Percentiles rank a stretch among this genome's conserved stretches.
Conservation (phyloP, 2,797 vertebrate genomes). For the Lagodon rhomboides region DNA sequence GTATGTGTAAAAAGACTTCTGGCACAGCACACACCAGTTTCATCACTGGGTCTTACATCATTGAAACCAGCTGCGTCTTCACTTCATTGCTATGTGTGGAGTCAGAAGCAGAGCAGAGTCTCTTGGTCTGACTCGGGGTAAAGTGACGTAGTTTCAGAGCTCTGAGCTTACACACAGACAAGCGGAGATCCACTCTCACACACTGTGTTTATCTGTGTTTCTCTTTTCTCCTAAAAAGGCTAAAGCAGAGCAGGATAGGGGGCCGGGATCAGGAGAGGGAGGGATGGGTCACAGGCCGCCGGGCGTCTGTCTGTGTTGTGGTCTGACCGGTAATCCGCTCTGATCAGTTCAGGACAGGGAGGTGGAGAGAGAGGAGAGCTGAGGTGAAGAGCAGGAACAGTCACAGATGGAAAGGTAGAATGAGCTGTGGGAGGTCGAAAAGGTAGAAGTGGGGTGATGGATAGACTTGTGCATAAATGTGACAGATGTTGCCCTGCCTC, state of each 20-base stretch:
- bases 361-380: neutral
- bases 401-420: neutral
- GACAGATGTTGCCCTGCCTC: neutral
- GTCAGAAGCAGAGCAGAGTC: neutral
- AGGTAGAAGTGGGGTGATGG: neutral
- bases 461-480: neutral
- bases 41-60: slow-evolving; percentile 1
- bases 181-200: slow-evolving; percentile 5
- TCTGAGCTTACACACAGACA: slow-evolving; percentile 2
- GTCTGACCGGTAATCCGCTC: slow-evolving; percentile 50
- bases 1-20: neutral
- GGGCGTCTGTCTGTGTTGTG: slow-evolving; percentile 56
- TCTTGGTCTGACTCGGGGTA: neutral
- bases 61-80: slow-evolving; percentile 1
- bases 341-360: neutral
- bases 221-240: slow-evolving; percentile 65
- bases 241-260: slow-evolving; percentile 28
- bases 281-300: slow-evolving; percentile 36
- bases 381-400: slow-evolving; percentile 1
- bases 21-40: neutral
- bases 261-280: slow-evolving; percentile 44
- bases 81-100: slow-evolving; percentile 4
- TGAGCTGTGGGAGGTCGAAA: neutral
- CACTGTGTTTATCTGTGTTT: slow-evolving; percentile 28
- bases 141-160: slow-evolving; percentile 5